Percentiles rank a stretch among this genome's conserved stretches.
phyloP scores from a whole-genome alignment of 2,113 vertebrate species.

The Perca fluviatilis region DNA sequence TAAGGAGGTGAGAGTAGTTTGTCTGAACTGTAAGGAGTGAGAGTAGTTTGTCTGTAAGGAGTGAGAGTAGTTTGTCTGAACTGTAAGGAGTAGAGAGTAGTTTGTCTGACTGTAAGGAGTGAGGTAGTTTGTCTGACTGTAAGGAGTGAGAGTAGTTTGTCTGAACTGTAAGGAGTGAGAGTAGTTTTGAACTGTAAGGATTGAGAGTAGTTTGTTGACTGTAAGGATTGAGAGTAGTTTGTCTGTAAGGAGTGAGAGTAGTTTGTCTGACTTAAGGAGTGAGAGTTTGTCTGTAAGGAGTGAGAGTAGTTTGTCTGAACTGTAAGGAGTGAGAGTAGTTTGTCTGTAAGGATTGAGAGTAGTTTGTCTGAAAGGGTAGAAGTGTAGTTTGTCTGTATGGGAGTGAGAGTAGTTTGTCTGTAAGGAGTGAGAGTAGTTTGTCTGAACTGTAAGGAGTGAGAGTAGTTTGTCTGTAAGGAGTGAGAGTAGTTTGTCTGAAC shows the following conservation, averaged over 20 bases:
- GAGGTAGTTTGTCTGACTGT: no score
- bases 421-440: no score
- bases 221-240: no score
- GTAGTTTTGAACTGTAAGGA: no score
- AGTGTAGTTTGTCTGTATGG: no score
- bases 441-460: conserved; percentile 12
- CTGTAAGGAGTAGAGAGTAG: no score
- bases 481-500: conserved; percentile 1
- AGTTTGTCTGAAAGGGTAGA: conserved; percentile 21
- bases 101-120: conserved; percentile 49
- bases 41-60: background rate
- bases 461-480: background rate
- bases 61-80: conserved; percentile 1
- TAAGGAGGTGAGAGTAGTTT: no score
- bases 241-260: background rate
- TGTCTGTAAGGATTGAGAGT: background rate
- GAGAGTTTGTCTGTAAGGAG: no score
- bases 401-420: background rate
- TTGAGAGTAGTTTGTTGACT: no score
- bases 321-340: no score
- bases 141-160: no score
- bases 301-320: conserved; percentile 1
- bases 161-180: conserved; percentile 12
- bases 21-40: conserved; percentile 12
- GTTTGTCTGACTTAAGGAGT: conserved; percentile 46